phyloP scores from a whole-genome alignment of 2,797 vertebrate species.

The Selene dorsalis region DNA sequence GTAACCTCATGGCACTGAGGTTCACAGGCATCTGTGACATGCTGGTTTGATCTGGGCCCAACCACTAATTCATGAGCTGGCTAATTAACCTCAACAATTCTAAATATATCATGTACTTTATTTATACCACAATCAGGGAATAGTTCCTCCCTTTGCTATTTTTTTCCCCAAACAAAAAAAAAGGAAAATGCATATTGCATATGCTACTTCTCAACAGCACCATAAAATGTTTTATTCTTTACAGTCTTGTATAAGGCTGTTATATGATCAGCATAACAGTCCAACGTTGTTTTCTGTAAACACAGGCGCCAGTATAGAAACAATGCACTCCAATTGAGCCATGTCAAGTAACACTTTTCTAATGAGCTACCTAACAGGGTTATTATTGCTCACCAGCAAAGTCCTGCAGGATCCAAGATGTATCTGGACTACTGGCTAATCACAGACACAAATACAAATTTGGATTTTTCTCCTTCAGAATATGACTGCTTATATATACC shows the following conservation, averaged over 20 bases:
- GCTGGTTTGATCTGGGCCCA: constrained; percentile 75
- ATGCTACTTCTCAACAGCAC: constrained; percentile 48
- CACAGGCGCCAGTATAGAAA: constrained; percentile 64
- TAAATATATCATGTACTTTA: constrained; percentile 78
- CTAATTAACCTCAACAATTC: constrained; percentile 82
- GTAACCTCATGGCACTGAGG: constrained; percentile 79
- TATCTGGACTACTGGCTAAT: constrained; percentile 48
- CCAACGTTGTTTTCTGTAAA: constrained; percentile 60
- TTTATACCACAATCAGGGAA: constrained; percentile 75
- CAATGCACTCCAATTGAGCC: constrained; percentile 62
- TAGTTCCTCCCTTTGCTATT: constrained; percentile 45
- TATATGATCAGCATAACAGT: constrained; percentile 55
- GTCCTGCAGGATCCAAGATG: constrained; percentile 52
- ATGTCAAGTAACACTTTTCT: constrained; percentile 77
- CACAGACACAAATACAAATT: constrained; percentile 49
- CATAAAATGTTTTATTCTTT: constrained; percentile 60
- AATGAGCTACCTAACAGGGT: constrained; percentile 74
- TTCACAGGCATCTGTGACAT: constrained; percentile 80
- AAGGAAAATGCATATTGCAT: constrained; percentile 51
- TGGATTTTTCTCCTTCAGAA: constrained; percentile 37
- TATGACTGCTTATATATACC: constrained; percentile 26
- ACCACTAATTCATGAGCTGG: constrained; percentile 78
- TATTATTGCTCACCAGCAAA: constrained; percentile 66
- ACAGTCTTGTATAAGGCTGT: constrained; percentile 50
- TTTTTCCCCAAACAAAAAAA: constrained; percentile 56